A percentile compares a stretch with the other conserved stretches of the same genome.
Evolutionary conservation across 2,888 invertebrate genomes (phyloP).

Genomic region (Chydorus sphaericus): DNA sequence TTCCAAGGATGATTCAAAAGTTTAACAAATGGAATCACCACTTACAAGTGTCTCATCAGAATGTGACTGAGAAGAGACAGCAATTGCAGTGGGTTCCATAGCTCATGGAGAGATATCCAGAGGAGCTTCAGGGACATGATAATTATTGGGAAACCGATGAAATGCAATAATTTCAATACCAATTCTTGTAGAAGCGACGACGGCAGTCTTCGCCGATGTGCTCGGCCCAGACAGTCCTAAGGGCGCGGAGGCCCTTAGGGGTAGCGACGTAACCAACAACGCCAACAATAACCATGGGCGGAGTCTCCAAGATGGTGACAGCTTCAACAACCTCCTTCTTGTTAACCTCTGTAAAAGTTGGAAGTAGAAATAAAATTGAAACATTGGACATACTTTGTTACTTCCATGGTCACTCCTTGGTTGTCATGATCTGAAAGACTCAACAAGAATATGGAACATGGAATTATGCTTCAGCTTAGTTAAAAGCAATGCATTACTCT

Average conservation of each 20-base stretch:
- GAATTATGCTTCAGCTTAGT: neutral
- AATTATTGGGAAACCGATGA: slow-evolving; percentile 74
- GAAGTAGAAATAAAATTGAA: neutral
- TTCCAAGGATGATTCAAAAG: slow-evolving; percentile 23
- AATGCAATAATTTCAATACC: slow-evolving; percentile 49
- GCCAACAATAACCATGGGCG: slow-evolving; percentile 95
- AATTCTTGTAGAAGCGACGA: slow-evolving; percentile 99
- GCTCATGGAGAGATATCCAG: slow-evolving; percentile 9
- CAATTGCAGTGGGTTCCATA: neutral
- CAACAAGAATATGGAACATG: slow-evolving; percentile 14
- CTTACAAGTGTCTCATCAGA: slow-evolving; percentile 17
- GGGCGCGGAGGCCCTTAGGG: slow-evolving; percentile 84
- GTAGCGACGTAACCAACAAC: slow-evolving; percentile 98
- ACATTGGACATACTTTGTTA: no score
- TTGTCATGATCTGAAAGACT: slow-evolving; percentile 3
- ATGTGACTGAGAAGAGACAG: slow-evolving; percentile 20
- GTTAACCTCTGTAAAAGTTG: slow-evolving; percentile 66
- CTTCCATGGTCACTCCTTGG: slow-evolving; percentile 14
- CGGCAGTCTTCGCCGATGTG: slow-evolving; percentile 97
- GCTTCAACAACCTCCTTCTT: slow-evolving; percentile 99
- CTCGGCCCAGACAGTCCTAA: slow-evolving; percentile 96
- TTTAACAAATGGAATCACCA: slow-evolving; percentile 34
- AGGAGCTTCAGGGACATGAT: slow-evolving; percentile 34
- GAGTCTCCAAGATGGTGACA: slow-evolving; percentile 94
- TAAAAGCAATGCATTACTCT: slow-evolving; percentile 17